Base-by-base conservation (phyloP, 2,113 vertebrate species). In the Falcunculus frontatus region DNA sequence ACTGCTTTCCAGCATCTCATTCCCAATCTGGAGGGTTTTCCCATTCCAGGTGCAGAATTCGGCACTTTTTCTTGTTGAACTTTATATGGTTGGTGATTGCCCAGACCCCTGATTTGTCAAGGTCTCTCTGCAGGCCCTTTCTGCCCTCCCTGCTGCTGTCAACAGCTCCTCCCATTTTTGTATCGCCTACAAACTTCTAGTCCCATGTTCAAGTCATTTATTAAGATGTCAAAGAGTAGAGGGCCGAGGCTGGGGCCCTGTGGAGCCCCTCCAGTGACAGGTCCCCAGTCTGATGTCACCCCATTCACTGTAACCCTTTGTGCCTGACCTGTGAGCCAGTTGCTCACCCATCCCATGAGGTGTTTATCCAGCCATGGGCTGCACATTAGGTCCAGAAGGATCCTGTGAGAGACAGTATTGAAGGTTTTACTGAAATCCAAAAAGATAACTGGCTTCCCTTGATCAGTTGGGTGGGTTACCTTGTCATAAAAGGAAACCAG, bases 181-280 rank as follows among this genome's bases (percentile, higher is more conserved):
- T 14, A 17, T 53, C 5, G 4, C 17, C 33, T 84, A 3, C 11
- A 12, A 49, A 25, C 47, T 49, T 25, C 23, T 23, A 63, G 39
- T 27, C 18, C 29, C 2, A 1, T 3, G 4, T 64, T n/a, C n/a
- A 46, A 1, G 29, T 53, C 0, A 41, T 30, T 56, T 25, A 19
- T 25, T 25, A 41, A 29, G 18, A 10, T 29, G 11, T 19, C 39
- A 41, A 74, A 64, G n/a, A n/a, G n/a, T 14, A 56, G 3, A 64
- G 41, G 7, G 14, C 33, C 0, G 0, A 74, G 29, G 11, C 39
- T 64, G n/a, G 29, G 1, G 22, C 11, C 22, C 49, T 47, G 9
- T 37, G 27, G 41, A 73, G 2, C n/a, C 33, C 13, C 41, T 11
- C 1, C 7, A 23, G 12, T 33, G 68, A 27, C 33, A 46, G 49